phyloP scores from a whole-genome alignment of 1,140 invertebrate species.

The Diorhabda carinulata region DNA sequence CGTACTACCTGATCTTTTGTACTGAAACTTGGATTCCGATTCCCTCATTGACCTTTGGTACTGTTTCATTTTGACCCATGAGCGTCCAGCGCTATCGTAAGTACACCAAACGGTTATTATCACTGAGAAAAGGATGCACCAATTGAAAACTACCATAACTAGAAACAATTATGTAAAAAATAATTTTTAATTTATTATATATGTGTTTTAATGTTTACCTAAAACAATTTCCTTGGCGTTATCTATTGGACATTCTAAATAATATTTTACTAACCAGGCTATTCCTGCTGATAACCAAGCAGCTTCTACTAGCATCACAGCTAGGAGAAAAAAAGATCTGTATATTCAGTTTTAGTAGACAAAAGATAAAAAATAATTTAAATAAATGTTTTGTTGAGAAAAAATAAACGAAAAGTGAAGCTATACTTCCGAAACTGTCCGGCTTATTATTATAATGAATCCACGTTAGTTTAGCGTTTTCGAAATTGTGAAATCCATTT shows the following conservation, averaged over 20 bases:
- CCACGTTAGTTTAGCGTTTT: no score
- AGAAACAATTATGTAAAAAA: slow-evolving; percentile 23
- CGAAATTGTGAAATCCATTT: no score
- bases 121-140: slow-evolving; percentile 69
- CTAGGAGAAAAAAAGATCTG: slow-evolving; percentile 50
- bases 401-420: no score
- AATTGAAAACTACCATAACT: slow-evolving; percentile 81
- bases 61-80: slow-evolving; percentile 93
- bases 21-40: slow-evolving; percentile 68
- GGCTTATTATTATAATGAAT: no score
- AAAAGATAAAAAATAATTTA: neutral
- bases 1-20: slow-evolving; percentile 74
- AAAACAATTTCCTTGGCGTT: slow-evolving; percentile 71
- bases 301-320: slow-evolving; percentile 70
- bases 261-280: slow-evolving; percentile 69
- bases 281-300: slow-evolving; percentile 73
- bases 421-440: no score
- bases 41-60: slow-evolving; percentile 81
- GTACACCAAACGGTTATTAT: slow-evolving; percentile 82
- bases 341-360: neutral
- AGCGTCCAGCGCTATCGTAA: slow-evolving; percentile 80
- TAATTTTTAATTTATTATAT: neutral
- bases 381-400: no score
- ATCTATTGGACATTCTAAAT: slow-evolving; percentile 64
- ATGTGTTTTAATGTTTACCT: slow-evolving; percentile 55